These are phyloP conservation scores for Grallaria varia DNA, from an alignment of 2,113 vertebrate genomes.

Conservation along the genomic window DNA sequence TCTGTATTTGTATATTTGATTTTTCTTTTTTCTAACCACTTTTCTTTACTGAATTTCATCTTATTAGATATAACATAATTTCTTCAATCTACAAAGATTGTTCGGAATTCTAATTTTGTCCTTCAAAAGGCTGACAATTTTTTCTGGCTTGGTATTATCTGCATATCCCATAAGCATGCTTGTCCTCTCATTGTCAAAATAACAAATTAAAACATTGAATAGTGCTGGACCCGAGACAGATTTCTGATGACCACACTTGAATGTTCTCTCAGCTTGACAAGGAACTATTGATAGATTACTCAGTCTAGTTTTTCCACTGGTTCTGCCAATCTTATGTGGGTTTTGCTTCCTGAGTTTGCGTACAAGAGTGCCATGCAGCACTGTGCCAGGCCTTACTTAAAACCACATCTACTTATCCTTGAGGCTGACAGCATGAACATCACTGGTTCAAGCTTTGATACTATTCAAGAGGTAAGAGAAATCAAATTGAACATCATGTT, in stretches of 20 bases:
- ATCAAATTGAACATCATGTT: background rate
- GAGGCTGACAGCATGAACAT: background rate
- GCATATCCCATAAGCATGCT: background rate
- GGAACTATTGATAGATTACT: slow-evolving; percentile 16
- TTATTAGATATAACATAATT: background rate
- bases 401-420: background rate
- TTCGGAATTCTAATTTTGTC: background rate
- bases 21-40: background rate
- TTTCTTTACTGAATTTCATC: background rate
- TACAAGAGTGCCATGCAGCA: background rate
- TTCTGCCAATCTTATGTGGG: background rate
- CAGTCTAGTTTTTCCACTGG: background rate
- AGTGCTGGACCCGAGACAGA: background rate
- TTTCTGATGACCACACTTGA: slow-evolving; percentile 21
- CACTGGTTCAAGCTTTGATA: background rate
- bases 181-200: slow-evolving; percentile 16
- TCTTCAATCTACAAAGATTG: background rate
- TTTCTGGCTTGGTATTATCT: background rate
- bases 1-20: background rate
- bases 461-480: background rate
- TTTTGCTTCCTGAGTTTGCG: background rate
- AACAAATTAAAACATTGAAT: slow-evolving; percentile 13
- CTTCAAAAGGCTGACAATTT: background rate
- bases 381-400: background rate
- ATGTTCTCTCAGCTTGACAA: slow-evolving; percentile 12